Evolutionary conservation across 1,140 invertebrate species (phyloP).

Genomic region (Daktulosphaira vitifoliae): DNA sequence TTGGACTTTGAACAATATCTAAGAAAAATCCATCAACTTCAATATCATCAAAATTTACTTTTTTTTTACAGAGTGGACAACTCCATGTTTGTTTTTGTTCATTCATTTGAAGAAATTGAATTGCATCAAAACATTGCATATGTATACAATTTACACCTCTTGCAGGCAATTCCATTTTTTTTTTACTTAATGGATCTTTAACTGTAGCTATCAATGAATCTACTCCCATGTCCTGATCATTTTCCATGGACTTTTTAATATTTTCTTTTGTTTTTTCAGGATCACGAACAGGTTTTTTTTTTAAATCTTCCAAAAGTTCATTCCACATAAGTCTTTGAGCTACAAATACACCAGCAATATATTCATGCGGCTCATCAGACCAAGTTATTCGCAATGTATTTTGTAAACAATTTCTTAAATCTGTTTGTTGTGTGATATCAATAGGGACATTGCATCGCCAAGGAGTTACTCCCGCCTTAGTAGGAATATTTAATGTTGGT

Average conservation of each 20-base stretch:
- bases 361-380: constrained; percentile 16
- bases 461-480: constrained; percentile 13
- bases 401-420: constrained; percentile 22
- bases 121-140: constrained; percentile 96
- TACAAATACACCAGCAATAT: constrained; percentile 13
- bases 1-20: constrained; percentile 13
- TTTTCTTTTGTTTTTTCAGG: constrained; percentile 9
- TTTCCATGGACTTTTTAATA: constrained; percentile 13
- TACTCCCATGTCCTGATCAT: constrained; percentile 8
- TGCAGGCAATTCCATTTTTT: constrained; percentile 85
- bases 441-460: constrained; percentile 27
- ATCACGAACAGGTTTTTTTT: background rate
- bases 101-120: constrained; percentile 94
- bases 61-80: constrained; percentile 93
- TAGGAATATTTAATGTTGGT: constrained; percentile 23
- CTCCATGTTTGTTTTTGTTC: constrained; percentile 96
- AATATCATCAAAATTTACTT: constrained; percentile 6
- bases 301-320: constrained; percentile 11
- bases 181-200: constrained; percentile 81
- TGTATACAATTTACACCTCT: constrained; percentile 83
- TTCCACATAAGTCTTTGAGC: constrained; percentile 9
- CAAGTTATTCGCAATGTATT: constrained; percentile 21
- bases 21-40: constrained; percentile 29
- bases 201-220: constrained; percentile 20
- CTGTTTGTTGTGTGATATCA: constrained; percentile 10